Base-by-base conservation (phyloP, 2,888 invertebrate species). In the Gibbula magus region DNA sequence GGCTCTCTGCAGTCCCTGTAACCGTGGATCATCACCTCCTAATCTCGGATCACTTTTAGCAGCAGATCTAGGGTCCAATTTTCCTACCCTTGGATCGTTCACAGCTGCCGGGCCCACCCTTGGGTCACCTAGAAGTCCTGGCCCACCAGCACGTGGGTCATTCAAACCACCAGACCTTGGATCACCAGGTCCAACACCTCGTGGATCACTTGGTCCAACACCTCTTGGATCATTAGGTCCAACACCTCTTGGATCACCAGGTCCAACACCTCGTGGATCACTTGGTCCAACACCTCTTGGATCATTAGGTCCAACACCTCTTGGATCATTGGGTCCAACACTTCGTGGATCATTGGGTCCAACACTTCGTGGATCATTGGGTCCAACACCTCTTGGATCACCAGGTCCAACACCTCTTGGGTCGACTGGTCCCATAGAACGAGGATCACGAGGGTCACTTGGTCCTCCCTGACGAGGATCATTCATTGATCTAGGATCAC, bases 281-380 rank as follows among this genome's bases (percentile, higher is more conserved):
- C 20, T 70, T n/a, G 35, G 35, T 8, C 70, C 32, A 29, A 7
- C 13, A n/a, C 32, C 67, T 67, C 67, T 67, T 7, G 67, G n/a
- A 79, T 82, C 66, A 77, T 54, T 75, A 74, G 78, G 81, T n/a
- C 76, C 76, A 18, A 16, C 7, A 52, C 66, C 67, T 53, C 52
- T 74, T 32, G 77, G 74, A 53, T 70, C 70, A 77, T 54, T 75
- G 77, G 78, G 81, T n/a, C 76, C 76, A 35, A 3, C 35, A n/a
- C n/a, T n/a, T n/a, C n/a, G n/a, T n/a, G n/a, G n/a, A n/a, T n/a
- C n/a, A n/a, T n/a, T n/a, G n/a, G n/a, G n/a, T n/a, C n/a, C n/a
- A n/a, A 5, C 8, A 45, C 45, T 10, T 10, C 45, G 5, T 10
- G 45, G 45, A 45, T 45, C 45, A 45, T 13, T 45, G 45, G 45